These are phyloP conservation scores for Butorides virescens DNA, from an alignment of 2,113 vertebrate species.

Conservation along the genomic window DNA sequence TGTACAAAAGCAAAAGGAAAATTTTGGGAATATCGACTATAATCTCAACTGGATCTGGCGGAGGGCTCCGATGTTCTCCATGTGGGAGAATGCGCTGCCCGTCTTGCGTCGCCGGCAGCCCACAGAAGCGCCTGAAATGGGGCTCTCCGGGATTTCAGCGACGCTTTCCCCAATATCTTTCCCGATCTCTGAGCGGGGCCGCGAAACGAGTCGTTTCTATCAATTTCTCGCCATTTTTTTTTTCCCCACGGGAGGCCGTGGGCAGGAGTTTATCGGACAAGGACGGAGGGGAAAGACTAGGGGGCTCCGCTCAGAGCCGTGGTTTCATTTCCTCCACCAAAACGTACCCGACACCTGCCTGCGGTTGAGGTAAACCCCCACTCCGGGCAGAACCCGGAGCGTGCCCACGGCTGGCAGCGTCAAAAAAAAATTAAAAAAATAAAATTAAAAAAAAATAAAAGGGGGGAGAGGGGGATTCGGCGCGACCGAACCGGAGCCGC, in stretches of 20 bases:
- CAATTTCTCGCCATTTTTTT: background rate
- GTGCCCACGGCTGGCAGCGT: background rate
- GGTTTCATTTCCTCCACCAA: background rate
- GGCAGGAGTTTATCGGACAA: background rate
- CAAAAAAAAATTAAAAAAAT: too few relatives aligned
- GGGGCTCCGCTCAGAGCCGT: background rate
- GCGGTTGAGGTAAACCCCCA: background rate
- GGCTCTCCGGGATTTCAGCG: background rate
- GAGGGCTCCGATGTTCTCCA: background rate
- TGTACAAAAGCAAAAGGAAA: background rate
- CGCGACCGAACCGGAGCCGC: background rate
- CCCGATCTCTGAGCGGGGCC: background rate
- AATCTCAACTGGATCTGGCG: background rate
- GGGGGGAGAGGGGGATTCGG: background rate
- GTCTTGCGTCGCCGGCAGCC: background rate
- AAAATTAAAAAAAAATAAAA: too few relatives aligned
- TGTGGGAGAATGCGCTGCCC: background rate
- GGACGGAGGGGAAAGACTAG: background rate
- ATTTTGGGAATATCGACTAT: background rate
- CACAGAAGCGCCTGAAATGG: background rate
- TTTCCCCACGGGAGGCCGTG: background rate
- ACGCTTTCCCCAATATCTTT: background rate
- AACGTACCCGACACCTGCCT: background rate
- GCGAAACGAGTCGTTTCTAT: background rate
- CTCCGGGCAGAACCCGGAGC: background rate